A percentile compares a stretch with the other conserved stretches of the same genome.
These are phyloP conservation scores for Cynoglossus semilaevis DNA, from an alignment of 2,113 vertebrate genomes.

Conservation along the genomic window DNA sequence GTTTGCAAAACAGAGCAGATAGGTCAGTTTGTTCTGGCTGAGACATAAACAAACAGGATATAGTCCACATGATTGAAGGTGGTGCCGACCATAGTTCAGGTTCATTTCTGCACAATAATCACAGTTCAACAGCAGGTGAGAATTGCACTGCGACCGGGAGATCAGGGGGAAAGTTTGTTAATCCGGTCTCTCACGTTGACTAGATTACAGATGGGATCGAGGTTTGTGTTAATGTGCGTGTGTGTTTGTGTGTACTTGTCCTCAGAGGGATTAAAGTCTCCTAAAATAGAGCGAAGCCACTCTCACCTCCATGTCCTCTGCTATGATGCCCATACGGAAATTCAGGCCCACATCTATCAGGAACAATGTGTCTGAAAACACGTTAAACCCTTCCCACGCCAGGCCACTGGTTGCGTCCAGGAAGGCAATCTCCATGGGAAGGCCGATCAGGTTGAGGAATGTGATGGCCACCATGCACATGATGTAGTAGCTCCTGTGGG, in stretches of 20 bases:
- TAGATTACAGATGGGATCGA: slow-evolving; percentile 61
- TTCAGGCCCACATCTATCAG: slow-evolving; percentile 76
- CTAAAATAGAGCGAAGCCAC: slow-evolving; percentile 62
- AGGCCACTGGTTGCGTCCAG: slow-evolving; percentile 62
- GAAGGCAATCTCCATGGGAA: slow-evolving; percentile 78
- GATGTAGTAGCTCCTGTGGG: slow-evolving; percentile 75
- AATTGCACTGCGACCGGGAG: slow-evolving; percentile 27
- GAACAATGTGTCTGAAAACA: slow-evolving; percentile 76
- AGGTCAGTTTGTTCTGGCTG: slow-evolving; percentile 41
- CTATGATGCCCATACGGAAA: slow-evolving; percentile 76
- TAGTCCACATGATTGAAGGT: slow-evolving; percentile 7
- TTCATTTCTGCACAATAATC: slow-evolving; percentile 41
- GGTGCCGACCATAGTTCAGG: slow-evolving; percentile 3
- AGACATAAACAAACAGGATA: slow-evolving; percentile 44
- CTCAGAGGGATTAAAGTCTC: slow-evolving; percentile 49
- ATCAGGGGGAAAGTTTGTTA: slow-evolving; percentile 30
- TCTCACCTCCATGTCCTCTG: slow-evolving; percentile 76
- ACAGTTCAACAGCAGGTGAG: slow-evolving; percentile 57
- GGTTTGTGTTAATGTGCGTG: slow-evolving; percentile 40
- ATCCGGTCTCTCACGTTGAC: slow-evolving; percentile 60
- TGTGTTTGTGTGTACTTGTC: slow-evolving; percentile 29
- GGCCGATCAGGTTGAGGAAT: slow-evolving; percentile 74
- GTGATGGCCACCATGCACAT: slow-evolving; percentile 77
- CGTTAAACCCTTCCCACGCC: slow-evolving; percentile 73
- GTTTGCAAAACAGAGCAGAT: slow-evolving; percentile 4